These are phyloP conservation scores for Eristalis arbustorum DNA, from an alignment of 2,888 invertebrate species.

Conservation along the genomic window DNA sequence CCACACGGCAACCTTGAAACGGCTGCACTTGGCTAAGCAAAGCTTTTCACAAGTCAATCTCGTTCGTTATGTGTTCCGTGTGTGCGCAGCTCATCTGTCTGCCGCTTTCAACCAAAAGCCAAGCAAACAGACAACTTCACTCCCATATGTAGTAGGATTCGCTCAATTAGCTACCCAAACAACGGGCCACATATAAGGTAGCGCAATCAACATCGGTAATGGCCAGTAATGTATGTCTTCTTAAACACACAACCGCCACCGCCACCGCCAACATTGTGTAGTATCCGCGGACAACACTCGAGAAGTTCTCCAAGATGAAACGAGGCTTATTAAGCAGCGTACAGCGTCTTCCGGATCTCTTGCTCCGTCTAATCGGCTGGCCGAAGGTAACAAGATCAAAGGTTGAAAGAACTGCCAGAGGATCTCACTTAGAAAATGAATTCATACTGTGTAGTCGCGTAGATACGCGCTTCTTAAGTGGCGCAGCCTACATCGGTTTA, in stretches of 20 bases:
- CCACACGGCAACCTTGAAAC: constrained; percentile 37
- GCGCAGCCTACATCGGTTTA: constrained; percentile 39
- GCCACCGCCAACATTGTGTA: neutral
- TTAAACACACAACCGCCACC: neutral
- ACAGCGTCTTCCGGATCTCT: constrained; percentile 27
- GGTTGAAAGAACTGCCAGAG: constrained; percentile 30
- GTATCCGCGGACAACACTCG: neutral
- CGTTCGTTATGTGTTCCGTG: constrained; percentile 18
- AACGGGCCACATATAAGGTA: constrained; percentile 40
- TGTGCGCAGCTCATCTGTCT: constrained; percentile 7
- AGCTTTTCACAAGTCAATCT: constrained; percentile 32
- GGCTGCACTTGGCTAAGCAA: constrained; percentile 55
- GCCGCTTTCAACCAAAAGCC: neutral
- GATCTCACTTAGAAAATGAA: constrained; percentile 22
- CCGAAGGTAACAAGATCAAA: constrained; percentile 50
- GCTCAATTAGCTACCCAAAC: constrained; percentile 69
- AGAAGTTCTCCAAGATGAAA: constrained; percentile 35
- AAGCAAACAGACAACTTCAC: constrained; percentile 43
- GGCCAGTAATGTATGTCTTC: neutral
- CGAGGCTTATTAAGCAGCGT: constrained; percentile 48
- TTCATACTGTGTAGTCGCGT: constrained; percentile 11
- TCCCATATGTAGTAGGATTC: constrained; percentile 48
- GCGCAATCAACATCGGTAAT: constrained; percentile 26
- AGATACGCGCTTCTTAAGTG: constrained; percentile 37
- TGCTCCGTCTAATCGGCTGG: neutral